A percentile compares a stretch with the other conserved stretches of the same genome.
These are phyloP conservation scores for Macquaria australasica DNA, from an alignment of 2,113 vertebrate species.

Conservation along the genomic window DNA sequence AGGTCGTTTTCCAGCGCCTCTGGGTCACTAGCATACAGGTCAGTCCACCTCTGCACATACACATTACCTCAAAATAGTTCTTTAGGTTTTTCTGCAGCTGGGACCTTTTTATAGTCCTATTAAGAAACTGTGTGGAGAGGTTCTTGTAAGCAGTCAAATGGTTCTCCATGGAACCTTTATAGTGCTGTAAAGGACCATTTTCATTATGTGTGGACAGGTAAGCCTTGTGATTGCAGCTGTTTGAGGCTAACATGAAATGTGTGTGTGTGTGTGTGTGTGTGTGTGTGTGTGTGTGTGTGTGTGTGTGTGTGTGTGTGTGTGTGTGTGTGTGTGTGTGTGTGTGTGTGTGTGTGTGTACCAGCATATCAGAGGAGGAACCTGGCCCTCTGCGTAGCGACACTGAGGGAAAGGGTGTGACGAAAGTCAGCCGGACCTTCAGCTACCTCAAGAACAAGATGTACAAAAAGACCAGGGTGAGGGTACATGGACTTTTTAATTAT, in stretches of 20 bases:
- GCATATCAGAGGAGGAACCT: constrained; percentile 92
- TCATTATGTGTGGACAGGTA: constrained; percentile 22
- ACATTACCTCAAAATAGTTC: constrained; percentile 11
- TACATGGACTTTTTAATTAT: not conserved
- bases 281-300: not conserved
- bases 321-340: not conserved
- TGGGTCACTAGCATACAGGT: constrained; percentile 92
- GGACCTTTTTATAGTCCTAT: constrained; percentile 44
- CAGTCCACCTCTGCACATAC: constrained; percentile 30
- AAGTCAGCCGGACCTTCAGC: constrained; percentile 98
- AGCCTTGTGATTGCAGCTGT: constrained; percentile 21
- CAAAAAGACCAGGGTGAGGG: constrained; percentile 94
- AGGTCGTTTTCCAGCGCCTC: constrained; percentile 80
- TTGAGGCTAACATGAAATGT: constrained; percentile 9
- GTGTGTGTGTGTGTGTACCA: constrained; percentile 65
- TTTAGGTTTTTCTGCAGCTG: not conserved
- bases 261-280: constrained; percentile 16
- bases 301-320: not conserved
- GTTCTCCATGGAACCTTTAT: constrained; percentile 14
- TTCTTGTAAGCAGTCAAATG: constrained; percentile 8
- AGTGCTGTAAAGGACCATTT: constrained; percentile 17
- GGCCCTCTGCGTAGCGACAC: constrained; percentile 87
- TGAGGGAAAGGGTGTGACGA: constrained; percentile 89
- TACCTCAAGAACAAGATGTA: constrained; percentile 99
- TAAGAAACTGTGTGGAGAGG: constrained; percentile 22